Base-by-base conservation (phyloP, 2,113 vertebrate species). In the Heloderma charlesbogerti region DNA sequence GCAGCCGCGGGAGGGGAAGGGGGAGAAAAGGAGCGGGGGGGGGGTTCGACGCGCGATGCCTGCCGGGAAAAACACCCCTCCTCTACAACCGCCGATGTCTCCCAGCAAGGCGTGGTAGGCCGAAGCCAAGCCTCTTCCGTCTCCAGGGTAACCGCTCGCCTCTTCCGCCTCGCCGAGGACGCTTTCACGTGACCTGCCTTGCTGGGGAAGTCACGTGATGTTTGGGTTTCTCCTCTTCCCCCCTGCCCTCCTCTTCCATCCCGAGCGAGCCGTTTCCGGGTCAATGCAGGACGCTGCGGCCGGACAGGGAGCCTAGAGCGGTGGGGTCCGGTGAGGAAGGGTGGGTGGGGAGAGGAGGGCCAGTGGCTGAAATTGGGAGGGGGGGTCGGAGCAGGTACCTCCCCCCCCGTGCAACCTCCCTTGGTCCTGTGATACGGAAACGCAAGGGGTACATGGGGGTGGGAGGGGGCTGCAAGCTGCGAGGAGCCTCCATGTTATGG, bases 201-300 rank as follows among this genome's bases (percentile, higher is more conserved):
- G 2, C 40, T 37, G 45, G 88, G 82, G 83, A 4, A 0, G 45
- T 97, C 97, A 97, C 96, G 97, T 97, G 97, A 96, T 94, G 90
- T 87, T 93, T 66, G 95, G 94, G 66, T 87, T 57, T 74, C 34
- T 63, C 22, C 16, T 16, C 12, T 16, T 16, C 66, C 31, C 20
- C 9, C 79, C 22, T 22, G 34, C n/a, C 18, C 45, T 6, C 67
- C 45, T 2, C 29, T 12, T 40, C 34, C 54, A 4, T 15, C 31
- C 4, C 51, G 10, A 48, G 15, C 79, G n/a, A 94, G 95, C 95
- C 96, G 94, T 85, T 98, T 98, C 97, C 97, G 97, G 97, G 97
- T 97, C 96, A 96, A 92, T 95, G 96, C 92, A 88, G 97, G 97
- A 96, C 97, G 94, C 91, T 88, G 95, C 92, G 95, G 66, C 86